phyloP scores from a whole-genome alignment of 1,140 invertebrate species.

The Drosophila ohnishii region DNA sequence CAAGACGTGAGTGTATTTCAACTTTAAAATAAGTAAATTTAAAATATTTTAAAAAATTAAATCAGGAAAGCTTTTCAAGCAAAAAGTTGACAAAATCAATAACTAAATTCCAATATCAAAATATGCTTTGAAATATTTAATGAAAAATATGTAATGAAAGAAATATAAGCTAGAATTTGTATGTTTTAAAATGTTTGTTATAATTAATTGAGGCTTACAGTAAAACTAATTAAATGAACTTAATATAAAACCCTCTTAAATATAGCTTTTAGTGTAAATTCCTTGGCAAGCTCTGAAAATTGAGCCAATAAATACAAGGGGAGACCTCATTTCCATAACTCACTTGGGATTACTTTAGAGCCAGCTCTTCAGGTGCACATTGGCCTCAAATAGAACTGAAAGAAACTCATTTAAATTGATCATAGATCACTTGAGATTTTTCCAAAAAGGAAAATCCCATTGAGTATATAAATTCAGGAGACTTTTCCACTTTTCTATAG shows the following conservation, averaged over 20 bases:
- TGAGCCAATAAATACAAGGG: neutral
- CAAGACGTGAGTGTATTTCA: constrained; percentile 56
- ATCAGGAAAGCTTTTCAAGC: neutral
- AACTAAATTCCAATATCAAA: neutral
- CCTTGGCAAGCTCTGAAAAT: neutral
- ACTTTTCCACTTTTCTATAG: neutral
- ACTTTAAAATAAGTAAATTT: neutral
- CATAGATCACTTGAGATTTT: constrained; percentile 35
- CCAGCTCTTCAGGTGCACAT: constrained; percentile 15
- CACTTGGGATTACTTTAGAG: constrained; percentile 8
- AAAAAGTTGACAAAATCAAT: neutral
- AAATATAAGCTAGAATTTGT: neutral
- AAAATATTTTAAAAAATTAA: neutral
- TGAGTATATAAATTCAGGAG: constrained; percentile 11
- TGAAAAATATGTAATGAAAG: neutral
- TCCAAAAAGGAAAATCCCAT: constrained; percentile 2
- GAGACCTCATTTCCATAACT: neutral
- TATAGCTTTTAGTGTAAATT: neutral
- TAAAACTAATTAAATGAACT: neutral
- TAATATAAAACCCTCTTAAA: neutral
- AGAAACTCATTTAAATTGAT: constrained; percentile 1
- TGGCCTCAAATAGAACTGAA: neutral
- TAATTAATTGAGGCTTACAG: neutral
- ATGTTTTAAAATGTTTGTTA: neutral
- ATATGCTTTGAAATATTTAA: too few relatives aligned